Conservation (phyloP, 2,888 invertebrate species). For the Polylopha cassiicola region DNA sequence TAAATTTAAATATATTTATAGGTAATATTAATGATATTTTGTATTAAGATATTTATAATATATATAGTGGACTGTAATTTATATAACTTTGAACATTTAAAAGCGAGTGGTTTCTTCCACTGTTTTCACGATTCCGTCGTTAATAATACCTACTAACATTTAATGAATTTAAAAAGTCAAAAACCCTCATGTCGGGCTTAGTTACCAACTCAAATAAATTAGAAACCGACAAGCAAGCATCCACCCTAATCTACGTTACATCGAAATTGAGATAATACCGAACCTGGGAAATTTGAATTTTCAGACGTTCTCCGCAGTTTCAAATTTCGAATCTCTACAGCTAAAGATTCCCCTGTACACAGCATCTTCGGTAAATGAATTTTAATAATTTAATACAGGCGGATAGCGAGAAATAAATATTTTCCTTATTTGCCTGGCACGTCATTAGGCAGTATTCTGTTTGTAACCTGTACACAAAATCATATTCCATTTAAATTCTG, state of each 20-base stretch:
- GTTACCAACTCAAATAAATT: too few relatives aligned
- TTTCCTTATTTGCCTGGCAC: constrained; percentile 30
- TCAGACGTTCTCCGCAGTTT: background rate
- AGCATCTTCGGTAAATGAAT: constrained; percentile 33
- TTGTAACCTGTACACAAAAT: constrained; percentile 34
- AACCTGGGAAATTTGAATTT: background rate
- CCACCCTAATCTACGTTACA: background rate
- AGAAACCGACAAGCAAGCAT: too few relatives aligned
- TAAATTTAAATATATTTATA: too few relatives aligned
- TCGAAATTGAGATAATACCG: background rate
- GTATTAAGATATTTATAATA: too few relatives aligned
- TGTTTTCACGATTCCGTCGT: too few relatives aligned
- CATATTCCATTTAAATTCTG: constrained; percentile 31
- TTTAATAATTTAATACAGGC: constrained; percentile 38
- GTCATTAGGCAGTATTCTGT: constrained; percentile 39
- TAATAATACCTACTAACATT: too few relatives aligned
- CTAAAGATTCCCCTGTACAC: constrained; percentile 6
- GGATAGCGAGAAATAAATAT: constrained; percentile 28
- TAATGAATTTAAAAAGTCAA: too few relatives aligned
- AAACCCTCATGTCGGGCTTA: too few relatives aligned
- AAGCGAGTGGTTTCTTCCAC: too few relatives aligned
- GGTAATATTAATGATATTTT: too few relatives aligned
- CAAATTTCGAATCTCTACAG: constrained; percentile 1
- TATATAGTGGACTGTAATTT: too few relatives aligned
- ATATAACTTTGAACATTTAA: too few relatives aligned